phyloP scores from a whole-genome alignment of 1,140 invertebrate species.

The Anastatus disparis region DNA sequence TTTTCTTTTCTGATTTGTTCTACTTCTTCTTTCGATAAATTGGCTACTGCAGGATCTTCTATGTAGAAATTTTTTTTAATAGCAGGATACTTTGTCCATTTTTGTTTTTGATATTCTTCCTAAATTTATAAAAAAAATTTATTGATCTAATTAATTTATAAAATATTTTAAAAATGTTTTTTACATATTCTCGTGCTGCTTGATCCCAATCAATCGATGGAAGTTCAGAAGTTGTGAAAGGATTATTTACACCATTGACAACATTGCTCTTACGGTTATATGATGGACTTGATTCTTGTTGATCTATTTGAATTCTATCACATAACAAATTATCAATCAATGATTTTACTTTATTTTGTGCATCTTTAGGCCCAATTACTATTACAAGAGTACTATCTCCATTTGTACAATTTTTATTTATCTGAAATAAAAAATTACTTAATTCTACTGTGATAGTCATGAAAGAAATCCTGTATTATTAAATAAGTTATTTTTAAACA shows the following conservation, averaged over 20 bases:
- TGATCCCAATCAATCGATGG: constrained; percentile 16
- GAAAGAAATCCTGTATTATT: no score
- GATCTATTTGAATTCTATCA: constrained; percentile 25
- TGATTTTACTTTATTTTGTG: constrained; percentile 66
- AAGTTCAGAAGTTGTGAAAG: constrained; percentile 46
- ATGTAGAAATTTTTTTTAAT: constrained; percentile 87
- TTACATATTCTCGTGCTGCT: constrained; percentile 42
- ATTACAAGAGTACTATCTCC: constrained; percentile 63
- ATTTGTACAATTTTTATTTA: constrained; percentile 55
- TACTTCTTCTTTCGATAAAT: constrained; percentile 74
- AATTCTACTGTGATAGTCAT: no score
- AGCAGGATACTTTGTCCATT: constrained; percentile 73
- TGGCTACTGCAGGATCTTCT: constrained; percentile 78
- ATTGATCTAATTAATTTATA: constrained; percentile 18
- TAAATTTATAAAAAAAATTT: constrained; percentile 49
- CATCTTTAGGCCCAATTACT: constrained; percentile 67
- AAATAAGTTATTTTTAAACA: no score
- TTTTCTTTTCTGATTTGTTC: constrained; percentile 70
- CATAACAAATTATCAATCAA: constrained; percentile 66
- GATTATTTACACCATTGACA: not conserved
- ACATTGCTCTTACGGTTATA: not conserved
- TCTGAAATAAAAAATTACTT: no score
- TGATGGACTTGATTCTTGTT: not conserved
- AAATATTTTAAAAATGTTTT: constrained; percentile 11
- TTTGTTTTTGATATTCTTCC: constrained; percentile 67